Base-by-base conservation (phyloP, 2,888 invertebrate species). In the Cheiracanthium punctorium region DNA sequence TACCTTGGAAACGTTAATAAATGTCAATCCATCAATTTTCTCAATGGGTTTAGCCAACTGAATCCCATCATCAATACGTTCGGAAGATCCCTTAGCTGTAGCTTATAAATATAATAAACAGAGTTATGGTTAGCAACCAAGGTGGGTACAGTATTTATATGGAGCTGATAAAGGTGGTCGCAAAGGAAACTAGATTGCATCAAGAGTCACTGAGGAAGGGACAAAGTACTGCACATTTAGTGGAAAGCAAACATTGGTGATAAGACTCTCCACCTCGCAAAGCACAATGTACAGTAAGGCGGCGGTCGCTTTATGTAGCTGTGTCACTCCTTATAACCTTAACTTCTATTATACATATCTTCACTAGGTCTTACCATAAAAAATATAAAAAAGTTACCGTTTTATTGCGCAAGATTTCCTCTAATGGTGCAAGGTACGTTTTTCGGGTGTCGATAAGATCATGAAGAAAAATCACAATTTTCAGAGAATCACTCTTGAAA, bases 141-240 rank as follows among this genome's bases (percentile, higher is more conserved):
- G 30, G 43, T 43, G 65, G 64, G 33, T 72, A 48, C 28, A 37
- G 52, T 76, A 81, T 74, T 82, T 82, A 82, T 82, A 82, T 67
- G 77, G 52, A n/a, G 65, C 82, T 82, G 82, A 82, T 82, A 82
- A 82, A 75, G 71, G 43, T 29, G 14, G 65, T 29, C 48, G 72
- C 67, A 77, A 72, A 82, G 77, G 77, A 77, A 82, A 73, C 73
- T 65, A 67, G 82, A 82, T 82, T 82, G 77, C 82, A 82, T 64
- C 76, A 75, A 71, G 76, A 72, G 17, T 71, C 67, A 29, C 32
- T 17, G 32, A 30, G n/a, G 30, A 30, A 32, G 73, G 82, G 82
- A 17, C 82, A 82, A 82, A 82, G 82, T 82, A 82, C 82, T 77
- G 67, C 30, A 29, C 82, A 71, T 82, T 82, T 82, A 82, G 82